Conservation (phyloP, 2,113 vertebrate species). For the Microtus oregoni region DNA sequence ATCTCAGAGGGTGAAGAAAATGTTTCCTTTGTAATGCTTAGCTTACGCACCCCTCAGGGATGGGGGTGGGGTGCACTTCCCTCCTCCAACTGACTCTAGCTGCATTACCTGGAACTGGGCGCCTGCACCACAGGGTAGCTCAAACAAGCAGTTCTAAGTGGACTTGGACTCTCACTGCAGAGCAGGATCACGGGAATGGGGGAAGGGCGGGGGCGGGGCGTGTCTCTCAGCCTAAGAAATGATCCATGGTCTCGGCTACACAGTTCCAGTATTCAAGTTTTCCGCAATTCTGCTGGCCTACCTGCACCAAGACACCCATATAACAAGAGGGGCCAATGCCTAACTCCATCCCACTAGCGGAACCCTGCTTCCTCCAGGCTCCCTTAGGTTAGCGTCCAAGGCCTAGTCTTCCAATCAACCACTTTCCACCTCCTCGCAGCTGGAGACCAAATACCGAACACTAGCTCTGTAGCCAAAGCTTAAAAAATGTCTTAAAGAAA, state of each 20-base stretch:
- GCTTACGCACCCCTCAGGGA: conserved; percentile 14
- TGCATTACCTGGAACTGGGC: conserved; percentile 36
- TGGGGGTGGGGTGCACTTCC: neutral
- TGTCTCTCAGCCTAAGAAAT: neutral
- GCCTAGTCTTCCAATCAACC: neutral
- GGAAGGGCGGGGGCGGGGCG: neutral
- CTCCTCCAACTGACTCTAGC: conserved; percentile 59
- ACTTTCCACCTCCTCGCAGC: neutral
- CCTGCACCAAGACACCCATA: neutral
- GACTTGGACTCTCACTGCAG: neutral
- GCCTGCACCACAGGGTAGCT: neutral
- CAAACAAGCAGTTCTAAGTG: neutral
- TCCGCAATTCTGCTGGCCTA: neutral
- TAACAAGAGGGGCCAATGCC: neutral
- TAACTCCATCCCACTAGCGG: neutral
- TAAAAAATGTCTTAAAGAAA: neutral
- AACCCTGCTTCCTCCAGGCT: neutral
- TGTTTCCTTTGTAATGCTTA: conserved; percentile 60
- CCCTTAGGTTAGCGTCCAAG: neutral
- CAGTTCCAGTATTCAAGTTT: conserved; percentile 44
- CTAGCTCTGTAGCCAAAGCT: neutral
- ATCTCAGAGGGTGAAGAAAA: conserved; percentile 49
- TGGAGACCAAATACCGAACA: neutral
- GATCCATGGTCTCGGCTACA: neutral
- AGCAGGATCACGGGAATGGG: neutral